Evolutionary conservation across 2,797 vertebrate species (phyloP).

Genomic region (Alfaro cultratus): DNA sequence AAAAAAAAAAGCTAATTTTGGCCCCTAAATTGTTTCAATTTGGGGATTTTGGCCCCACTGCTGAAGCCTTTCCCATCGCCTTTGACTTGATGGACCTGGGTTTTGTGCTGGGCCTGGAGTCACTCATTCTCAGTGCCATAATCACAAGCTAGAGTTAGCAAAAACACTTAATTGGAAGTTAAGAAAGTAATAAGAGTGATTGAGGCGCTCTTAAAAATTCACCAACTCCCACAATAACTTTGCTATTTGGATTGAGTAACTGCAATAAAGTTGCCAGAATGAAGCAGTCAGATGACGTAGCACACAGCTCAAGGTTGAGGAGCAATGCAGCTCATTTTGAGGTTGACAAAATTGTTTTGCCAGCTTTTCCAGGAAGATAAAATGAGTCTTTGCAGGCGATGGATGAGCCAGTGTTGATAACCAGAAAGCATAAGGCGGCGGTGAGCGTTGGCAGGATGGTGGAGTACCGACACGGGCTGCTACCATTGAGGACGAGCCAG

Average conservation of each 20-base stretch:
- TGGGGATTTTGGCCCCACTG: no score
- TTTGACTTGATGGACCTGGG: neutral
- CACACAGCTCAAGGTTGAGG: neutral
- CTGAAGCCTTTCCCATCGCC: neutral
- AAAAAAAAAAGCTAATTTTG: no score
- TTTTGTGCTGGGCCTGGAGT: neutral
- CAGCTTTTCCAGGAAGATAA: neutral
- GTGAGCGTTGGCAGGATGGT: neutral
- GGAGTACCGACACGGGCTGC: neutral
- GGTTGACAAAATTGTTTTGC: neutral
- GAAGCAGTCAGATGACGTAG: neutral
- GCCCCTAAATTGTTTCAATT: no score
- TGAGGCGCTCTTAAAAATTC: neutral
- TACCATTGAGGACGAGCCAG: neutral
- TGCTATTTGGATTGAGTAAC: neutral
- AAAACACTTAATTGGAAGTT: neutral
- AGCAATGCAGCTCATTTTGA: neutral
- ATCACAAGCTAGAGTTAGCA: neutral
- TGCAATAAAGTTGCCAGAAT: neutral
- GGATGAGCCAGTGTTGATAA: neutral
- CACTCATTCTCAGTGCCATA: neutral
- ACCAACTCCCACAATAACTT: neutral
- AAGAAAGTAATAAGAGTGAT: neutral
- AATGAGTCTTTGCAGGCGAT: neutral
- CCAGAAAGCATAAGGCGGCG: neutral